phyloP scores from a whole-genome alignment of 1,140 invertebrate species.

The Heliothis subflexa region DNA sequence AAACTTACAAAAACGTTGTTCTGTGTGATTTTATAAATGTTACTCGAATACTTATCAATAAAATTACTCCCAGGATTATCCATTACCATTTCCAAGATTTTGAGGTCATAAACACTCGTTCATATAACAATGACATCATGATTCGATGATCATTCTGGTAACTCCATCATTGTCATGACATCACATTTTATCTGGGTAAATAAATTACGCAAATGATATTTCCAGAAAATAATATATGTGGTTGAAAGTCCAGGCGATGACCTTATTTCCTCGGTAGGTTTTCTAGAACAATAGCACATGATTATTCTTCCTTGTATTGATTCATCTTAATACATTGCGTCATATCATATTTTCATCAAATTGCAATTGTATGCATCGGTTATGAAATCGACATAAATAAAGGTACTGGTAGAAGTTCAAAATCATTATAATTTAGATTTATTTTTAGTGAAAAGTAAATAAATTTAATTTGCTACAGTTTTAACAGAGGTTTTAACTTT shows the following conservation, averaged over 20 bases:
- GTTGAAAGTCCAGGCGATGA: slow-evolving; percentile 5
- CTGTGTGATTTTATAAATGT: no score
- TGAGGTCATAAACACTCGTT: neutral
- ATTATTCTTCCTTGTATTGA: slow-evolving; percentile 19
- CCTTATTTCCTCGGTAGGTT: neutral
- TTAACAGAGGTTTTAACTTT: no score
- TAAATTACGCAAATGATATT: neutral
- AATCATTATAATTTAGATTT: no score
- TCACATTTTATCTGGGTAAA: neutral
- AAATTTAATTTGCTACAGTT: no score
- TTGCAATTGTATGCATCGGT: neutral
- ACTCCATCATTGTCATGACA: neutral
- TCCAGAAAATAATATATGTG: neutral
- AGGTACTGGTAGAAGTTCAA: no score
- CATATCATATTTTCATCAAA: neutral
- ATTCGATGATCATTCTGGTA: neutral
- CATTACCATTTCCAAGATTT: neutral
- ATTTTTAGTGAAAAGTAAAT: no score
- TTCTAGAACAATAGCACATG: neutral
- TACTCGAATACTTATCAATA: neutral
- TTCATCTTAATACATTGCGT: neutral
- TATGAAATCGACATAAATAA: no score
- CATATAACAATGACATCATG: neutral
- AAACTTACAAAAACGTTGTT: no score
- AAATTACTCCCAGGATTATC: neutral